Percentiles rank a stretch among this genome's conserved stretches.
Conservation (phyloP, 2,113 vertebrate species). For the Glaucidium brasilianum region DNA sequence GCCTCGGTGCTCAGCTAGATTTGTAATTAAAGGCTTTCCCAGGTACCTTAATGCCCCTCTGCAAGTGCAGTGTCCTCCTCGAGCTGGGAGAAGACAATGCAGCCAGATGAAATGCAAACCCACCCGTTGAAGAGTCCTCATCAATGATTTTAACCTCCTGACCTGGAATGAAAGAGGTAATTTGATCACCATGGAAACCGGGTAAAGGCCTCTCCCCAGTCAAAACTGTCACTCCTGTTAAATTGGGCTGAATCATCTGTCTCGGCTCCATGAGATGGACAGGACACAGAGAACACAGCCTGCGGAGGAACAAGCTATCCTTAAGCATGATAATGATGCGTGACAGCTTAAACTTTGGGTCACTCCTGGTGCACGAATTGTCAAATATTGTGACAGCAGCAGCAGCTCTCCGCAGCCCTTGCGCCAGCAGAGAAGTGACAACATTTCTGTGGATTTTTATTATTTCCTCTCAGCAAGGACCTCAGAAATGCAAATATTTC, state of each 20-base stretch:
- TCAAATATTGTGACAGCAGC: not conserved
- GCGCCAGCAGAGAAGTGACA: not conserved
- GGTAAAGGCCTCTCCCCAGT: not conserved
- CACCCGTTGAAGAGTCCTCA: not conserved
- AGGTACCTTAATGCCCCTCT: not conserved
- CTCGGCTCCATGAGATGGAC: not conserved
- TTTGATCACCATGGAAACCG: slow-evolving; percentile 4
- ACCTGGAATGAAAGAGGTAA: not conserved
- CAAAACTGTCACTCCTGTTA: not conserved
- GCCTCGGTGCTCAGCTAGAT: accelerated
- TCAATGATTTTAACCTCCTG: not conserved
- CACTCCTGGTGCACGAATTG: not conserved
- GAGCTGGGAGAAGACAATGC: not conserved
- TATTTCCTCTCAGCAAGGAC: not conserved
- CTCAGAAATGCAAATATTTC: not conserved
- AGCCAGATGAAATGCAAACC: not conserved
- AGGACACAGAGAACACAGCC: not conserved
- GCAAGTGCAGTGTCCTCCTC: accelerated
- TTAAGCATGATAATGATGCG: not conserved
- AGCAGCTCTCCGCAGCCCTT: not conserved
- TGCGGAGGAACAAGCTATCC: not conserved
- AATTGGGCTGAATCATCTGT: not conserved
- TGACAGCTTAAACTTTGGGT: not conserved
- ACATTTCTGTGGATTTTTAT: not conserved
- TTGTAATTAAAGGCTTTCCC: not conserved